phyloP scores from a whole-genome alignment of 2,113 vertebrate genomes.

The Hippocampus zosterae region DNA sequence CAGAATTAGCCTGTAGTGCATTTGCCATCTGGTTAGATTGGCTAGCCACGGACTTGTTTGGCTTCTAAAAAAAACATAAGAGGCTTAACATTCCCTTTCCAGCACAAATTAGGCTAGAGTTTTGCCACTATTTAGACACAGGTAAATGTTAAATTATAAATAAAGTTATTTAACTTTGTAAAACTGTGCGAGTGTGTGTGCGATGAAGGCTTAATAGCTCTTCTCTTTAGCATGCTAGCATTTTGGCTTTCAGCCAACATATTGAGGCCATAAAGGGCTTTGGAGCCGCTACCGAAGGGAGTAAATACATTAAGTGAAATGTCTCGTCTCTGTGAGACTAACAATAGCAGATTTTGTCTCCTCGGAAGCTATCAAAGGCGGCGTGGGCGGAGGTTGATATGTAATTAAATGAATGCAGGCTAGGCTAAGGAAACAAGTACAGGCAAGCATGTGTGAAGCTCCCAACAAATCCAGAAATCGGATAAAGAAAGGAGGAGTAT shows the following conservation, averaged over 20 bases:
- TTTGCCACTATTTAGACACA: neutral
- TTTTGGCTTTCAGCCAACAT: neutral
- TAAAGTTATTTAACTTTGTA: no score
- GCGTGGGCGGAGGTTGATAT: conserved; percentile 51
- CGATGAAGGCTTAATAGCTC: neutral
- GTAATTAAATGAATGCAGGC: conserved; percentile 54
- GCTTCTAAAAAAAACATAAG: conserved; percentile 26
- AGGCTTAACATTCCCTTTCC: conserved; percentile 25
- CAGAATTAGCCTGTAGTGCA: neutral
- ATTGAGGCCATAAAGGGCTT: conserved; percentile 1
- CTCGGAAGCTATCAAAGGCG: conserved; percentile 43
- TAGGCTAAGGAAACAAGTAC: conserved; percentile 29
- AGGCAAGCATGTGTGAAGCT: conserved; percentile 8
- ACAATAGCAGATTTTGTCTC: conserved; percentile 49
- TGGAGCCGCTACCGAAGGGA: conserved; percentile 25
- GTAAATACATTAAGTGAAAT: conserved; percentile 18
- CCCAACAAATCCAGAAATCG: neutral
- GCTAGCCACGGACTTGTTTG: conserved; percentile 25
- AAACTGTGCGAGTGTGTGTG: no score
- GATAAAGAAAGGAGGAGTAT: neutral
- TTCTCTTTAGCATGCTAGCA: neutral
- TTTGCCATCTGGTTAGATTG: conserved; percentile 43
- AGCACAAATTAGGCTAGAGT: neutral
- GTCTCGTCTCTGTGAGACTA: conserved; percentile 25
- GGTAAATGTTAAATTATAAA: neutral